Percentiles rank a stretch among this genome's conserved stretches.
These are phyloP conservation scores for Limnephilus auricula DNA, from an alignment of 2,888 invertebrate genomes.

Conservation along the genomic window DNA sequence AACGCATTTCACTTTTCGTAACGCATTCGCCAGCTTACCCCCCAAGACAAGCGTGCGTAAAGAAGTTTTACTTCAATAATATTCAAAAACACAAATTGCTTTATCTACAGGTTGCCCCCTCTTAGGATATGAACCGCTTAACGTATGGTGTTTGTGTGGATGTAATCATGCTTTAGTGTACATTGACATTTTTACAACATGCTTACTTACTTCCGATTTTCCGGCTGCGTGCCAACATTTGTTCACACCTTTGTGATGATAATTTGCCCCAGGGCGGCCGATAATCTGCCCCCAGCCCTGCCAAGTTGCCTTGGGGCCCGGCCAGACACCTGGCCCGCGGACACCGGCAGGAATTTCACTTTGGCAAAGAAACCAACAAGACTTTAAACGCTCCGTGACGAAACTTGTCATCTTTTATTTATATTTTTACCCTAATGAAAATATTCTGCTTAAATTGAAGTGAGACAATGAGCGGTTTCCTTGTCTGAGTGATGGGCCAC, in stretches of 20 bases:
- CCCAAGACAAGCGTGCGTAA: no score
- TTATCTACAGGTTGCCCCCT: no score
- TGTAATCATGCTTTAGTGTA: neutral
- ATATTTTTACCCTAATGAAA: neutral
- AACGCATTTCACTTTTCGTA: no score
- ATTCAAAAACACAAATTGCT: no score
- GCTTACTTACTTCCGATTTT: neutral
- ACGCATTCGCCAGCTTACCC: no score
- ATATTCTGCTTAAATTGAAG: neutral
- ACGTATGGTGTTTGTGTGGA: neutral
- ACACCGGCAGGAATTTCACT: constrained; percentile 20
- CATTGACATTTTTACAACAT: neutral
- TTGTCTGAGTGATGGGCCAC: neutral
- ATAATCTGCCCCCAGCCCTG: constrained; percentile 6
- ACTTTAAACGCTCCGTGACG: neutral
- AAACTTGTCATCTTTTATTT: neutral
- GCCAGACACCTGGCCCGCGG: neutral
- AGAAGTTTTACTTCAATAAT: no score
- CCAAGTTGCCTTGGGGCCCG: constrained; percentile 21
- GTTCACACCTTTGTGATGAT: neutral
- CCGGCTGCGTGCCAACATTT: neutral
- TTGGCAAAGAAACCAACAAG: constrained; percentile 9
- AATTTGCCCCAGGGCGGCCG: constrained; percentile 7
- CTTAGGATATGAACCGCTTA: no score
- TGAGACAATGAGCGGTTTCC: neutral